Percentiles rank a stretch among this genome's conserved stretches.
Evolutionary conservation across 2,113 vertebrate genomes (phyloP).

Genomic region (Pelusios castaneus): DNA sequence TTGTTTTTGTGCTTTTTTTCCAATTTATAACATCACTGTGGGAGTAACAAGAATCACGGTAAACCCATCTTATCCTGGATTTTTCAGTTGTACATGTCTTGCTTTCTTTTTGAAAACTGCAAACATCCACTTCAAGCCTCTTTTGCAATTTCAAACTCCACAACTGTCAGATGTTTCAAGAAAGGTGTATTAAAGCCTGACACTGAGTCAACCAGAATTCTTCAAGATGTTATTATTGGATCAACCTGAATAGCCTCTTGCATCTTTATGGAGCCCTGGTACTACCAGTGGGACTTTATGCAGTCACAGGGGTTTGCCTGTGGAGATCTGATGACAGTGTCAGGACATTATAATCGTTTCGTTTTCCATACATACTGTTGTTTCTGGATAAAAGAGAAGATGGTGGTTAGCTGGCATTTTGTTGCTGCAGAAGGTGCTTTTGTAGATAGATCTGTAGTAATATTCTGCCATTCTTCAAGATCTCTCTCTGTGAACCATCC

Average conservation of each 20-base stretch:
- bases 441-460: constrained; percentile 35
- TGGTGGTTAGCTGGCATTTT: constrained; percentile 12
- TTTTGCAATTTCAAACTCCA: constrained; percentile 2
- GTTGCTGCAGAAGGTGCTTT: constrained; percentile 66
- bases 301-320: neutral
- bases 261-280: neutral
- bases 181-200: neutral
- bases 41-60: neutral
- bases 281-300: neutral
- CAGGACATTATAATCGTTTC: neutral
- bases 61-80: neutral
- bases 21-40: neutral
- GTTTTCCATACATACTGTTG: neutral
- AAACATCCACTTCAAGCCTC: neutral
- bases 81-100: neutral
- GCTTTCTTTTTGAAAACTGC: neutral
- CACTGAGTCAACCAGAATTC: neutral
- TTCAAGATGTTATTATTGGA: neutral
- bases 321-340: neutral
- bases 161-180: neutral
- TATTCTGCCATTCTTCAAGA: neutral
- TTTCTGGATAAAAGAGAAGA: neutral
- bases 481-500: constrained; percentile 15
- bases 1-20: neutral
- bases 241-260: neutral